phyloP scores from a whole-genome alignment of 2,888 invertebrate species.

The Quadroppia sp. region DNA sequence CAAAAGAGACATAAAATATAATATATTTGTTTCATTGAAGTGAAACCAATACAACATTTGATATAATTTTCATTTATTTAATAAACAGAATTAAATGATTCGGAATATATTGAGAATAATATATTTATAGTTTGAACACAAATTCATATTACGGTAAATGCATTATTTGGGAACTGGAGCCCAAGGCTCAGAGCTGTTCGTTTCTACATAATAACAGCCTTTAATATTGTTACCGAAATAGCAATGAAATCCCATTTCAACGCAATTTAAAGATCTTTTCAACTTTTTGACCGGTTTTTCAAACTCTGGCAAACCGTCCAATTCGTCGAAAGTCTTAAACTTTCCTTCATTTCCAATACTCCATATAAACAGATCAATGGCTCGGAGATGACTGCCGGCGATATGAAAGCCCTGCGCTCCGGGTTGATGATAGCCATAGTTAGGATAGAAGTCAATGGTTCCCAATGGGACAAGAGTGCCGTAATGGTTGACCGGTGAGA shows the following conservation, averaged over 20 bases:
- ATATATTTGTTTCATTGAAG: no score
- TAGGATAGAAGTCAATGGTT: conserved; percentile 38
- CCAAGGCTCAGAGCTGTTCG: conserved; percentile 35
- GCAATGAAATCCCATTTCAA: conserved; percentile 39
- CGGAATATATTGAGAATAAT: no score
- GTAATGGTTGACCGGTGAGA: conserved; percentile 39
- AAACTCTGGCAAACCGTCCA: conserved; percentile 37
- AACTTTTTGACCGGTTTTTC: conserved; percentile 37
- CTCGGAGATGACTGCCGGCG: conserved; percentile 36
- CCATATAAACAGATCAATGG: conserved; percentile 33
- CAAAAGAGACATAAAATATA: no score
- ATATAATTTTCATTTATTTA: no score
- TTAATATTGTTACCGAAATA: conserved; percentile 19
- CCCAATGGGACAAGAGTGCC: conserved; percentile 37
- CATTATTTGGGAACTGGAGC: background rate
- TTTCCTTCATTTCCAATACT: conserved; percentile 31
- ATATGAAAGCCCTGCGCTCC: conserved; percentile 38
- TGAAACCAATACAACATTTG: no score
- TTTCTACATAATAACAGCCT: conserved; percentile 35
- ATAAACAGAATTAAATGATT: no score
- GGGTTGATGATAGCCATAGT: conserved; percentile 39
- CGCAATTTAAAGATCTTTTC: background rate
- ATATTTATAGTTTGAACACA: background rate
- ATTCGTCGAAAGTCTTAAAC: conserved; percentile 6
- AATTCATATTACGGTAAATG: background rate